A percentile compares a stretch with the other conserved stretches of the same genome.
These are phyloP conservation scores for Azorinus chamasolen DNA, from an alignment of 2,888 invertebrate species.

Conservation along the genomic window DNA sequence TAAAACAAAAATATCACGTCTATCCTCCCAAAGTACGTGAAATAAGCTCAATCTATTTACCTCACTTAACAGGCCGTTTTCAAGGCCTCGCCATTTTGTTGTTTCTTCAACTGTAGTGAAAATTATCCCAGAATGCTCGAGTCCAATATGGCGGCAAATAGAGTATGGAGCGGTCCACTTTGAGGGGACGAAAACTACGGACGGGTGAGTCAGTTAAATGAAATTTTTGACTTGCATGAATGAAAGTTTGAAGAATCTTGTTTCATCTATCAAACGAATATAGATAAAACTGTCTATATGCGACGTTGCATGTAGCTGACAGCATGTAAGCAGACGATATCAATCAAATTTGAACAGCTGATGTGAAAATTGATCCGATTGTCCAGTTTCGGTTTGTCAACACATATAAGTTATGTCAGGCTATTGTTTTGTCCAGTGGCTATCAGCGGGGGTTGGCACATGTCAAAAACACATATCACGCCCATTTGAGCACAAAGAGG, in stretches of 20 bases:
- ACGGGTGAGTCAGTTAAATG: constrained; percentile 52
- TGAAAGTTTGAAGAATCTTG: constrained; percentile 44
- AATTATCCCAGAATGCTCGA: constrained; percentile 65
- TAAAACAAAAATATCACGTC: neutral
- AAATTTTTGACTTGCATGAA: constrained; percentile 29
- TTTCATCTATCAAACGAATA: constrained; percentile 28
- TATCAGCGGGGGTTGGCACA: constrained; percentile 62
- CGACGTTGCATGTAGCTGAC: constrained; percentile 10
- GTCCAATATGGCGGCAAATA: constrained; percentile 68
- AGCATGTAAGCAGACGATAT: constrained; percentile 2
- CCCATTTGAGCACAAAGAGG: constrained; percentile 58
- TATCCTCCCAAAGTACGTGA: constrained; percentile 9
- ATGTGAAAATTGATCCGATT: constrained; percentile 10
- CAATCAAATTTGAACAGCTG: constrained; percentile 8
- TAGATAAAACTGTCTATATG: constrained; percentile 8
- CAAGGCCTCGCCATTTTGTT: constrained; percentile 69
- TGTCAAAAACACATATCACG: constrained; percentile 68
- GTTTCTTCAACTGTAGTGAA: constrained; percentile 41
- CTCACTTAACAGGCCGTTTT: constrained; percentile 41
- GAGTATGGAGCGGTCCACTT: constrained; percentile 50
- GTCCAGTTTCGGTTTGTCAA: constrained; percentile 45
- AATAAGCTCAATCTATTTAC: constrained; percentile 56
- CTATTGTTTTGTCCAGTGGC: constrained; percentile 70
- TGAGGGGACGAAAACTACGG: constrained; percentile 22
- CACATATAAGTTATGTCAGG: constrained; percentile 46